Base-by-base conservation (phyloP, 1,140 invertebrate species). In the Pygmarrhopalites habei region DNA sequence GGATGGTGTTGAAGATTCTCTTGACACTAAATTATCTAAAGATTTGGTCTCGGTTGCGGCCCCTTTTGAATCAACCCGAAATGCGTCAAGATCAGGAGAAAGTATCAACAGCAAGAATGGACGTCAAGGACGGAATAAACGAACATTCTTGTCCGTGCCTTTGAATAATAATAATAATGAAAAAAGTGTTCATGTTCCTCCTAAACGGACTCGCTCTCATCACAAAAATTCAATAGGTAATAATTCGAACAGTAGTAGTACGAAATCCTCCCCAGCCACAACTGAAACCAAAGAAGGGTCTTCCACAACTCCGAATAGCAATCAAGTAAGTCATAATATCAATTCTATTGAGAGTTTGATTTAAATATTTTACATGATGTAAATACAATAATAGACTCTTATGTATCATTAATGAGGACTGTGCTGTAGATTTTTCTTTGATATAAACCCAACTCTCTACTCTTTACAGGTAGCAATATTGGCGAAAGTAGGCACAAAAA, bases 401-500 rank as follows among this genome's bases (percentile, higher is more conserved):
- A n/a, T n/a, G n/a, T n/a, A n/a, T n/a, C n/a, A n/a, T n/a, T n/a
- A n/a, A n/a, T n/a, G n/a, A n/a, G n/a, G n/a, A n/a, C n/a, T n/a
- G n/a, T n/a, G n/a, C n/a, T n/a, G n/a, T n/a, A n/a, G n/a, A n/a
- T n/a, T n/a, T n/a, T n/a, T n/a, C n/a, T n/a, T n/a, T n/a, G n/a
- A n/a, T n/a, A n/a, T n/a, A n/a, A n/a, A n/a, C n/a, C n/a, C n/a
- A n/a, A n/a, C n/a, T n/a, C n/a, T n/a, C n/a, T n/a, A n/a, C n/a
- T n/a, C n/a, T n/a, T 61, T 21, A 59, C 62, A 68, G 66, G 66
- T 68, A 60, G 66, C 66, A 63, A 68, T 68, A 57, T 56, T 68
- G 66, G 66, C 66, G 21, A 68, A 71, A 66, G 69, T 71, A 58
- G 69, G 69, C 28, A 68, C 66, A 23, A 71, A 71, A 53, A 71